Base-by-base conservation (phyloP, 2,888 invertebrate genomes). In the Spodoptera littoralis region DNA sequence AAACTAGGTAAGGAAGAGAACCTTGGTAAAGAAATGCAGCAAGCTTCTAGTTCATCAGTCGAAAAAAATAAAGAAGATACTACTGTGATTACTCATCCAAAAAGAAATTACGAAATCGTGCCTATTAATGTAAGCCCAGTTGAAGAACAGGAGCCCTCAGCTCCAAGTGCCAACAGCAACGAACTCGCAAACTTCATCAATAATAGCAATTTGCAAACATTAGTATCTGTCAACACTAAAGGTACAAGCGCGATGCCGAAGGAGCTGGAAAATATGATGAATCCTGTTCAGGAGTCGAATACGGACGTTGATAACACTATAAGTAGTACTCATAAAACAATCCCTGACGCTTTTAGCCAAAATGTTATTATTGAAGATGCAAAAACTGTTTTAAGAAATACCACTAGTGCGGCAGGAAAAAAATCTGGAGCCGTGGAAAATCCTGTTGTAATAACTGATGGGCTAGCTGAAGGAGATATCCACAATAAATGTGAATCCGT, bases 331-430 rank as follows among this genome's bases (percentile, higher is more conserved):
- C 9, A 11, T 1, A 27, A 5, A 6, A 13, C 13, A 13, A 63
- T 52, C 3, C 47, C 57, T 13, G 18, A n/a, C 36, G 5, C 44
- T 47, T 57, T 42, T 8, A 56, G 11, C 12, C 9, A 4, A 5
- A 12, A 55, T 0, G 36, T 61, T 0, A 24, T 61, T 12, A 42
- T 24, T 12, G 60, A 55, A 49, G 44, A 53, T 9, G n/a, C 44
- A 0, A 54, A 49, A 13, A 0, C 11, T 24, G 13, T 36, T 12
- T 24, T n/a, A 22, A 46, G 41, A 73, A 58, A 55, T 11, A 45
- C n/a, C 0, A 36, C 8, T 36, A 36, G 6, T 8, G 36, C 6
- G 4, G 36, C 36, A 36, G 36, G 4, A 6, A 36, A 36, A 1
- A 36, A 9, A 36, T 36, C 13, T 41, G 45, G 44, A 45, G 48